phyloP scores from a whole-genome alignment of 2,113 vertebrate species.

The Aleadryas rufinucha region DNA sequence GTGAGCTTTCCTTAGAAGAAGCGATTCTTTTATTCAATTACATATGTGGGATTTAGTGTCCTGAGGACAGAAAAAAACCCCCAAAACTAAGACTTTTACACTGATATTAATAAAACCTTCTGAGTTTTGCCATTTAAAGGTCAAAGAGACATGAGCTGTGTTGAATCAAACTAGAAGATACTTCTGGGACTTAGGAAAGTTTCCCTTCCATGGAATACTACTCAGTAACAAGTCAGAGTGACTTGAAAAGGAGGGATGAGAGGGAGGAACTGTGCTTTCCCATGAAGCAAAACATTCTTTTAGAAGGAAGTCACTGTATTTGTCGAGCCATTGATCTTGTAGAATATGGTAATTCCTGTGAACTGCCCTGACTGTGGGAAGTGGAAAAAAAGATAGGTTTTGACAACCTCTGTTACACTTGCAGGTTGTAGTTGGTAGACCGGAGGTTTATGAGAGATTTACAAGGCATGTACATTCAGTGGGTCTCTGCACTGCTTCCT shows the following conservation, averaged over 20 bases:
- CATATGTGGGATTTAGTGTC: not conserved
- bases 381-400: not conserved
- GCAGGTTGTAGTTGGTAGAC: not conserved
- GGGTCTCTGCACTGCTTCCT: not conserved
- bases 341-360: not conserved
- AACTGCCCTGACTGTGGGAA: not conserved
- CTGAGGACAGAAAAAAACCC: not conserved
- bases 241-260: not conserved
- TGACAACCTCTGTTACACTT: not conserved
- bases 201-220: not conserved
- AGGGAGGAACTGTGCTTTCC: not conserved
- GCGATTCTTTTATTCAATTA: not conserved
- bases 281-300: not conserved
- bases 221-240: not conserved
- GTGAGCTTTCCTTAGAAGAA: not conserved
- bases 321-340: not conserved
- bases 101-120: not conserved
- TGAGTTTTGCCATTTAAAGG: slow-evolving; percentile 20
- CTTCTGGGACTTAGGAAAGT: not conserved
- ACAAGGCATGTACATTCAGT: not conserved
- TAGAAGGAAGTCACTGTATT: not conserved
- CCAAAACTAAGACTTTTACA: not conserved
- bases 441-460: not conserved
- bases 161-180: not conserved
- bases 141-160: not conserved